Conservation (phyloP, 2,113 vertebrate species). For the Lepus americanus region DNA sequence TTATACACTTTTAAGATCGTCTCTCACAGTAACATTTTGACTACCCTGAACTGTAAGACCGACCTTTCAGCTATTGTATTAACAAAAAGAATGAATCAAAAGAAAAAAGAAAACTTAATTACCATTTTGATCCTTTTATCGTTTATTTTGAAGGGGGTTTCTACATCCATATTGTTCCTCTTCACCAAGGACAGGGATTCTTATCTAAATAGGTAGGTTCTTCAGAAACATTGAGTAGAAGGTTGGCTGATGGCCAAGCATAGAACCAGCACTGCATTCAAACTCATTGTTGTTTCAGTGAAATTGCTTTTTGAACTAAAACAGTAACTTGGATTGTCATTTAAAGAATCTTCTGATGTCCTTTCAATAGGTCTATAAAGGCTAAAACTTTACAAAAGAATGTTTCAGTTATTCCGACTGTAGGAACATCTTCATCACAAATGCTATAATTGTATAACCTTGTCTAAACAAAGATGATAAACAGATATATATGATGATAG, state of each 20-base stretch:
- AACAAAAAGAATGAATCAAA: slow-evolving; percentile 64
- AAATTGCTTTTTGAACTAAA: not conserved
- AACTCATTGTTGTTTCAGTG: not conserved
- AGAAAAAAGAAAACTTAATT: slow-evolving; percentile 54
- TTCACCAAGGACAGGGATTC: not conserved
- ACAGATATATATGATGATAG: not conserved
- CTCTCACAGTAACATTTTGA: slow-evolving; percentile 61
- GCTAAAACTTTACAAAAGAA: slow-evolving; percentile 58
- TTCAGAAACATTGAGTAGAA: not conserved
- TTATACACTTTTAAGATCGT: not conserved
- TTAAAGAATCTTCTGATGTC: not conserved
- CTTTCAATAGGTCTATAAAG: not conserved
- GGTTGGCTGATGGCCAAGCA: not conserved
- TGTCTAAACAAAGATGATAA: not conserved
- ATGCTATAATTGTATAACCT: not conserved
- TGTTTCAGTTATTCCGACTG: not conserved
- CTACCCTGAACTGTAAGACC: slow-evolving; percentile 51
- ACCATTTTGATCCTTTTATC: slow-evolving; percentile 39
- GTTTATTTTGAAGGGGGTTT: not conserved
- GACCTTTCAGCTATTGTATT: slow-evolving; percentile 71
- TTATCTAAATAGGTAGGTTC: slow-evolving; percentile 43
- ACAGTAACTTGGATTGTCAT: not conserved
- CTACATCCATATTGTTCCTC: not conserved
- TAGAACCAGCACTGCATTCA: not conserved
- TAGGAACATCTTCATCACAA: not conserved